phyloP scores from a whole-genome alignment of 2,888 invertebrate species.

The Choristoneura rosaceana region DNA sequence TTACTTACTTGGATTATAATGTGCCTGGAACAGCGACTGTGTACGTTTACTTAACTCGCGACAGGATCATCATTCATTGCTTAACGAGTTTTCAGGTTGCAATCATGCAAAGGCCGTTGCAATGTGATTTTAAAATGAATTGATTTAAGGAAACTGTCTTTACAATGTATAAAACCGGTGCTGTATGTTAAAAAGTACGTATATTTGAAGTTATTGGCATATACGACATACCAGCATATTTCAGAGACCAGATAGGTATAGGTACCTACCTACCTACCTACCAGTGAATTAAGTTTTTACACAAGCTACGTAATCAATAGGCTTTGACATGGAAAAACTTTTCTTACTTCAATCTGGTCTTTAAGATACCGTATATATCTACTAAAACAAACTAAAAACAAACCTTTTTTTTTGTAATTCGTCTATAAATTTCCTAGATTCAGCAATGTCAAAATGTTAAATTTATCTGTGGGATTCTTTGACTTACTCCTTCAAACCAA shows the following conservation, averaged over 20 bases:
- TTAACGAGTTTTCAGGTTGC: constrained; percentile 35
- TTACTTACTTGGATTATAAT: not conserved
- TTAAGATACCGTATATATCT: no score
- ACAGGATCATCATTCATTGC: constrained; percentile 36
- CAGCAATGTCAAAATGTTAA: no score
- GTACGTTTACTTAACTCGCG: constrained; percentile 23
- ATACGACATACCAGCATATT: not conserved
- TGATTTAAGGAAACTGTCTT: constrained; percentile 21
- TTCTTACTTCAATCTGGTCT: no score
- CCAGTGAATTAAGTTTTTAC: no score
- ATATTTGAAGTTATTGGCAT: not conserved
- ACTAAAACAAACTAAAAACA: no score
- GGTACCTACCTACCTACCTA: no score
- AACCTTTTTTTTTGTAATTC: no score
- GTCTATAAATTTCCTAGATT: no score
- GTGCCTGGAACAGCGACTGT: constrained; percentile 18
- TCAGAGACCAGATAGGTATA: not conserved
- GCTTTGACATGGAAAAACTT: no score
- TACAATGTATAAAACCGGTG: not conserved
- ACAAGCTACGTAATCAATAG: no score
- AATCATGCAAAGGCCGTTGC: constrained; percentile 23
- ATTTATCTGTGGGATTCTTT: no score
- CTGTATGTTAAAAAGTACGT: not conserved
- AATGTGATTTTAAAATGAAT: constrained; percentile 28
- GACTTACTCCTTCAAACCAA: not conserved